These are phyloP conservation scores for Megaceryle torquata DNA, from an alignment of 2,113 vertebrate species.

Conservation along the genomic window DNA sequence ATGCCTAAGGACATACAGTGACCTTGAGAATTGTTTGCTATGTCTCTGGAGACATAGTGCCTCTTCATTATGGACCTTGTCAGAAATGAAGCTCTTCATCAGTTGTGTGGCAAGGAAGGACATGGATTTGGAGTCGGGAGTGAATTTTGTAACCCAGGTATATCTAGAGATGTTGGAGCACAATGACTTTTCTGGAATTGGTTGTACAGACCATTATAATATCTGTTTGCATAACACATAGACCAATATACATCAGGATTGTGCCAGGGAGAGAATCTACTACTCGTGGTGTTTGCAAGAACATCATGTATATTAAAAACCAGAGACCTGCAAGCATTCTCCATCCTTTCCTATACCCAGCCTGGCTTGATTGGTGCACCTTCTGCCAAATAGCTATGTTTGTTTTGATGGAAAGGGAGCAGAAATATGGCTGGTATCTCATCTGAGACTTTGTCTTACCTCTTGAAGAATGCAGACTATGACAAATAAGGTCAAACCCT, in stretches of 20 bases:
- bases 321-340: background rate
- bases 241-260: background rate
- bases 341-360: background rate
- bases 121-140: background rate
- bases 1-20: slow-evolving; percentile 3
- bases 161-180: background rate
- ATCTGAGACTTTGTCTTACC: background rate
- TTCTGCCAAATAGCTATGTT: background rate
- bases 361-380: background rate
- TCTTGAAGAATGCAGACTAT: background rate
- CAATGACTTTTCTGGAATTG: background rate
- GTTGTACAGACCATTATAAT: background rate
- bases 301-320: background rate
- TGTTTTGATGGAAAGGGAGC: background rate
- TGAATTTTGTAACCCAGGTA: background rate
- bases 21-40: slow-evolving; percentile 26
- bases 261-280: background rate
- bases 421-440: background rate
- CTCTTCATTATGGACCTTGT: background rate
- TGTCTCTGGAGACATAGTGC: background rate
- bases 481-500: slow-evolving; percentile 8
- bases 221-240: background rate
- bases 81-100: background rate
- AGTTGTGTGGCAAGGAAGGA: background rate
- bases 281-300: background rate